Base-by-base conservation (phyloP, 2,797 vertebrate species). In the Echiichthys vipera region DNA sequence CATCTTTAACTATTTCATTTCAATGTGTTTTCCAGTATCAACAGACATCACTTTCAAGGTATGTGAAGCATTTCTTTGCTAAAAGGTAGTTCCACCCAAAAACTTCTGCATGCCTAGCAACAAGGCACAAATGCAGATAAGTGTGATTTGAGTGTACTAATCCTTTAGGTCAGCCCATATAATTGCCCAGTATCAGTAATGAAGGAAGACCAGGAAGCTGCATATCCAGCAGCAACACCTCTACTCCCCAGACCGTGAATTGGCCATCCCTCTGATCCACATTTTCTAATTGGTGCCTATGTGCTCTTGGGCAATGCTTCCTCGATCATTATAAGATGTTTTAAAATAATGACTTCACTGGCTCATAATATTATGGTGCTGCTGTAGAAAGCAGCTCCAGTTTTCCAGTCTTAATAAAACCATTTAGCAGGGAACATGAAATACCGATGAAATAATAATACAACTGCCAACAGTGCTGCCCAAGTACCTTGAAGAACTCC, bases 241-340 rank as follows among this genome's bases (percentile, higher is more conserved):
- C 17, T 37, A 29, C 40, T 85, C 70, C 20, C 24, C 20, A 18
- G 11, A 30, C 14, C 39, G 18, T 45, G 72, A 77, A 69, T 62
- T 53, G 71, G 5, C 56, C 11, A 1, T 24, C 29, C n/a, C 56
- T 71, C 49, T 75, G 68, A 83, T 65, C 67, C 32, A 20, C 54
- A 27, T 42, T 54, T 25, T 34, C 72, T 82, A 86, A 86, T 81
- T 84, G 71, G 59, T 71, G 40, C 65, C 30, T 40, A 45, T 65
- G 54, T 65, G 63, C 66, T 50, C 25, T 40, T 56, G 53, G 70
- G 71, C 62, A 63, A 54, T 20, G 7, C 15, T 57, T 73, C 29
- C 39, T 57, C 67, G 76, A 80, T 78, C 65, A 75, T 55, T 58
- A 57, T 74, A 46, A 67, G 15, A 57, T 55, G 30, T 67, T 71